These are phyloP conservation scores for Siniperca obscura DNA, from an alignment of 2,797 vertebrate species.

Conservation along the genomic window DNA sequence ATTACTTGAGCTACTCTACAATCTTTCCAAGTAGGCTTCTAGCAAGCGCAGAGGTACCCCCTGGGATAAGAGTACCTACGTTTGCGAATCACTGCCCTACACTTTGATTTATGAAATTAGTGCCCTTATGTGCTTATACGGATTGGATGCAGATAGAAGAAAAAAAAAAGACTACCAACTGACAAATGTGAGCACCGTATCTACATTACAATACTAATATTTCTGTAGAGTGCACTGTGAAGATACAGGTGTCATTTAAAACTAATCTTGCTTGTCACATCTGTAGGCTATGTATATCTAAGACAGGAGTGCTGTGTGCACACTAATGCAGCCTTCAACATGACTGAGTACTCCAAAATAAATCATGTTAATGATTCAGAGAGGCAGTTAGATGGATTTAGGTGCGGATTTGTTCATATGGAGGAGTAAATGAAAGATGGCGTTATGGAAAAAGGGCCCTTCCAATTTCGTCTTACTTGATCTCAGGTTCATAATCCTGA, in stretches of 20 bases:
- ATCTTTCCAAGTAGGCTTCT: background rate
- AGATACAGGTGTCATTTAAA: slow-evolving; percentile 66
- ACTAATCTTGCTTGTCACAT: slow-evolving; percentile 68
- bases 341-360: slow-evolving; percentile 65
- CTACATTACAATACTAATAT: slow-evolving; percentile 33
- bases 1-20: background rate
- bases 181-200: slow-evolving; percentile 5
- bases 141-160: background rate
- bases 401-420: slow-evolving; percentile 80
- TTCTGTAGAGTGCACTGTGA: slow-evolving; percentile 32
- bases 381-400: slow-evolving; percentile 61
- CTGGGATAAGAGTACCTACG: background rate
- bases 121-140: background rate
- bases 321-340: slow-evolving; percentile 66
- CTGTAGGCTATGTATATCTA: slow-evolving; percentile 54
- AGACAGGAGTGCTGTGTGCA: slow-evolving; percentile 60
- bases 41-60: too few species aligned
- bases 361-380: slow-evolving; percentile 74
- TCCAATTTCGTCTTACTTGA: slow-evolving; percentile 96
- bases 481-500: slow-evolving; percentile 96
- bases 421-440: slow-evolving; percentile 85
- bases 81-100: background rate
- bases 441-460: slow-evolving; percentile 70
- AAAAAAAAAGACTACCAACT: background rate
- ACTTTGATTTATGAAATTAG: background rate